Conservation (phyloP, 2,888 invertebrate genomes). For the Oxycera nigricornis region DNA sequence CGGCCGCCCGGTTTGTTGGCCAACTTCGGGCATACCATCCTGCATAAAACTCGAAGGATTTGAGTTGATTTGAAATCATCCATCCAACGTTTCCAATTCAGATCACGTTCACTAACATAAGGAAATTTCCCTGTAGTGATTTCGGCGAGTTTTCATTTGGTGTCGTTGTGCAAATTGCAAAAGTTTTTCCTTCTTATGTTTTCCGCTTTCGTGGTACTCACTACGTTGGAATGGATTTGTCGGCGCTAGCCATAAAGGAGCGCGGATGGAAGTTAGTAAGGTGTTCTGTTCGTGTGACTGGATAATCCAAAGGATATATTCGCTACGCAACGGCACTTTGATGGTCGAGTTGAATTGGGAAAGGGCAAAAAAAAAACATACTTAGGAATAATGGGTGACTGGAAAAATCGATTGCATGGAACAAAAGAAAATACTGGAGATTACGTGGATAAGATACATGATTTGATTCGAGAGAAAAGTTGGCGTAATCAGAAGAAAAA, state of each 20-base stretch:
- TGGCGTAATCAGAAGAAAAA: too few relatives aligned
- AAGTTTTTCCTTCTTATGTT: conserved; percentile 3
- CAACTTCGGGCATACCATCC: conserved; percentile 9
- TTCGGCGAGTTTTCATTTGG: conserved; percentile 16
- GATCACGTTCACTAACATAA: conserved; percentile 28
- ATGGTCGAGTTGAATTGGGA: conserved; percentile 20
- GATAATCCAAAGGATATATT: too few relatives aligned
- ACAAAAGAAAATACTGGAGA: neutral
- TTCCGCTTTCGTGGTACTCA: neutral
- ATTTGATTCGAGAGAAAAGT: neutral
- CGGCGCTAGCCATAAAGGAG: neutral
- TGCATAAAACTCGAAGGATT: conserved; percentile 16
- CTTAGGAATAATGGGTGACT: neutral
- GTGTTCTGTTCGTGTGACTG: too few relatives aligned
- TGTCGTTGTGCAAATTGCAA: conserved; percentile 24
- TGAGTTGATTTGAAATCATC: conserved; percentile 23
- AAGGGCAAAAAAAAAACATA: neutral
- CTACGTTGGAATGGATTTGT: neutral
- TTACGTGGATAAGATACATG: neutral
- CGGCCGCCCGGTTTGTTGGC: neutral
- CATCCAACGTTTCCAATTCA: conserved; percentile 28
- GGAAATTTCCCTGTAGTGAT: conserved; percentile 22
- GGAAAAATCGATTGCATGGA: conserved; percentile 14
- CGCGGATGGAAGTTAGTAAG: neutral
- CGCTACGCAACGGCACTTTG: conserved; percentile 14